phyloP scores from a whole-genome alignment of 1,140 invertebrate species.

The Penaeus chinensis region DNA sequence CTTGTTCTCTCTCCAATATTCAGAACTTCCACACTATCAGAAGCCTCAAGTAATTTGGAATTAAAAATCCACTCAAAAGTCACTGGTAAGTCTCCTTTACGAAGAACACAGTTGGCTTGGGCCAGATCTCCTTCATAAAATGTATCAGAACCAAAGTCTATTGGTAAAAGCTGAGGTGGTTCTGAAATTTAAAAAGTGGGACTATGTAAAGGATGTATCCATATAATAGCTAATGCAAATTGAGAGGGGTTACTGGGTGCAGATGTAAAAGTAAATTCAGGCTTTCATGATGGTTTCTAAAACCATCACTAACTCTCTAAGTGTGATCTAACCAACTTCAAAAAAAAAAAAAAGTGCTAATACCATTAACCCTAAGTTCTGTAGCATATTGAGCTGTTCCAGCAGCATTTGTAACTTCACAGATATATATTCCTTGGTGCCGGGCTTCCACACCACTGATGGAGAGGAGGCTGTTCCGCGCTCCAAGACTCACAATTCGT shows the following conservation, averaged over 20 bases:
- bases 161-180: slow-evolving; percentile 47
- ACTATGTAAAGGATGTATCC: too few species aligned
- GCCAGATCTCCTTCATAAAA: slow-evolving; percentile 70
- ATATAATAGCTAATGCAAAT: too few species aligned
- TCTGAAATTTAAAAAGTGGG: slow-evolving; percentile 24
- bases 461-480: slow-evolving; percentile 68
- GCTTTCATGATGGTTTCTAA: too few species aligned
- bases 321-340: too few species aligned
- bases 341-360: neutral
- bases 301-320: too few species aligned
- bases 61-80: slow-evolving; percentile 83
- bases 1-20: slow-evolving; percentile 50
- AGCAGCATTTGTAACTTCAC: slow-evolving; percentile 77
- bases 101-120: slow-evolving; percentile 80
- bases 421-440: slow-evolving; percentile 82
- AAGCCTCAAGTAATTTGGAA: slow-evolving; percentile 67
- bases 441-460: slow-evolving; percentile 68
- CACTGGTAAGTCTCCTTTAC: slow-evolving; percentile 84
- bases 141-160: slow-evolving; percentile 52
- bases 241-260: too few species aligned
- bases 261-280: too few species aligned
- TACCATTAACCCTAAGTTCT: slow-evolving; percentile 68
- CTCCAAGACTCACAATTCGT: slow-evolving; percentile 64
- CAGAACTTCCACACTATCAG: slow-evolving; percentile 30
- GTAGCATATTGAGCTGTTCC: slow-evolving; percentile 75